These are phyloP conservation scores for Gallinago stenura DNA, from an alignment of 2,797 vertebrate genomes.

Conservation along the genomic window DNA sequence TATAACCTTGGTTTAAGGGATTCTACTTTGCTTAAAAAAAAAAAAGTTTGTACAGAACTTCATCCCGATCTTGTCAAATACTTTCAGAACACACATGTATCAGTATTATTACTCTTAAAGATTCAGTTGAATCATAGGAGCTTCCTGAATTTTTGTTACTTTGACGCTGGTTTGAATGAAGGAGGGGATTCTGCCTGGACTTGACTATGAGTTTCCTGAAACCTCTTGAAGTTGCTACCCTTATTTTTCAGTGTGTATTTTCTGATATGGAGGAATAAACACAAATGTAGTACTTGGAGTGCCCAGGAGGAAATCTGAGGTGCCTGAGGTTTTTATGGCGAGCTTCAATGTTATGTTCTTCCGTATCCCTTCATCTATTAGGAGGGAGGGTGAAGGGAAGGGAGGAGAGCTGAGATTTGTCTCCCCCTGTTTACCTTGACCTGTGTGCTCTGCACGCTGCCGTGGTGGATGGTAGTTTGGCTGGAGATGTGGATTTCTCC, in stretches of 20 bases:
- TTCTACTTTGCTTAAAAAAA: neutral
- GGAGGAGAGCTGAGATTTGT: neutral
- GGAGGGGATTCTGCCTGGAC: neutral
- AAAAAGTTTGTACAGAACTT: neutral
- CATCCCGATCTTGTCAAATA: neutral
- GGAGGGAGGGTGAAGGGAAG: neutral
- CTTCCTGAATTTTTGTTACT: neutral
- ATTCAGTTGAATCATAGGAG: neutral
- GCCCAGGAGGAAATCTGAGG: neutral
- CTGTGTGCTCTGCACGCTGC: accelerated
- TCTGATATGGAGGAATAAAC: neutral
- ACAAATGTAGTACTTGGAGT: neutral
- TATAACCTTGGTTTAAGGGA: neutral
- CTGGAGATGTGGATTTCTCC: neutral
- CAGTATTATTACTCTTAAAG: neutral
- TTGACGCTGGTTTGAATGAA: neutral
- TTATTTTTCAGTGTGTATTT: neutral
- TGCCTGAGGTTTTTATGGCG: neutral
- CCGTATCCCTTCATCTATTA: accelerated
- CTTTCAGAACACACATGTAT: neutral
- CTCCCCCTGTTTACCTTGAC: neutral
- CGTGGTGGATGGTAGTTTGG: neutral
- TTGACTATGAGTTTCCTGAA: neutral
- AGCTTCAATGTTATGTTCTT: neutral
- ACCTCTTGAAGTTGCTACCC: neutral